A percentile compares a stretch with the other conserved stretches of the same genome.
Conservation (phyloP, 1,140 invertebrate genomes). For the Meloidogyne floridensis region DNA sequence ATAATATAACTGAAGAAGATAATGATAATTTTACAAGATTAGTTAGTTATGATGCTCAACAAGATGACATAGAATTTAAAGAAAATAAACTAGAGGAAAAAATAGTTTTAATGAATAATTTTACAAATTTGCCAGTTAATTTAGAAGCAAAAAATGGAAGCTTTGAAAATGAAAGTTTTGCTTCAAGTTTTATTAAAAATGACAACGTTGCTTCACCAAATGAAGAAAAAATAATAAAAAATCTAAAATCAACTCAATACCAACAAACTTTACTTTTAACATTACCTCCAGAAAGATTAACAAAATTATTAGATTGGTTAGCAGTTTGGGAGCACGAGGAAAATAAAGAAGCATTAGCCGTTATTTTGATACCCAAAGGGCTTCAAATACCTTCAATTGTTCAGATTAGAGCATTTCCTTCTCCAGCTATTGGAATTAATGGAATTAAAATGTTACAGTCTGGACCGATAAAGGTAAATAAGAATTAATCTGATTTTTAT, state of each 20-base stretch:
- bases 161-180: not conserved
- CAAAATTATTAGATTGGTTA: slow-evolving; percentile 58
- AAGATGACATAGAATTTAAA: not conserved
- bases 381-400: slow-evolving; percentile 55
- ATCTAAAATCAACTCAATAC: slow-evolving; percentile 31
- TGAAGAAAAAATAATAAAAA: not conserved
- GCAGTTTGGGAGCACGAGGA: slow-evolving; percentile 54
- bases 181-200: not conserved
- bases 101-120: not conserved
- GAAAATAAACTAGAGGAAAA: not conserved
- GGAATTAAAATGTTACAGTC: slow-evolving; percentile 17
- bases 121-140: not conserved
- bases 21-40: not conserved
- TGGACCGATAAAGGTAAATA: slow-evolving; percentile 19
- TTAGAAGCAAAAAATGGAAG: not conserved
- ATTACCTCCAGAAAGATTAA: slow-evolving; percentile 44
- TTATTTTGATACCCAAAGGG: slow-evolving; percentile 45
- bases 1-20: not conserved
- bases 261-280: slow-evolving; percentile 57
- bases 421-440: not conserved
- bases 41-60: not conserved
- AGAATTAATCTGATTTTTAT: not conserved
- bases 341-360: slow-evolving; percentile 37
- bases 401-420: slow-evolving; percentile 40
- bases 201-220: not conserved